Base-by-base conservation (phyloP, 1,140 invertebrate genomes). In the Oedothorax gibbosus region DNA sequence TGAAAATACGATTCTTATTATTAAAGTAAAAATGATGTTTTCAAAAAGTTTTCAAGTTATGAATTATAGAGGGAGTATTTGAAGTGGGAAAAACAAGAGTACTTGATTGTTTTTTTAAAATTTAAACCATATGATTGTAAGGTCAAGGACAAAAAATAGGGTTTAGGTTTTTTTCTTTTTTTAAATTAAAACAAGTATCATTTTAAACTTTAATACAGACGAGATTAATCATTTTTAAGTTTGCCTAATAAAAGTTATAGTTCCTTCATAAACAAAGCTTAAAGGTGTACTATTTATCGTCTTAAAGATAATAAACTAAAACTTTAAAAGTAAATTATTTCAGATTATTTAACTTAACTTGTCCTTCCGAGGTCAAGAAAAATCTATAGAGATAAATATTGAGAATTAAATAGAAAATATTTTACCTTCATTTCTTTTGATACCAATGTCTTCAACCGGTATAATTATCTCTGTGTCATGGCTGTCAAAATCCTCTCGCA, bases 401-500 rank as follows among this genome's bases (percentile, higher is more conserved):
- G 35, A 35, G 35, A 35, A 2, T 35, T 5, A 35, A 35, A 35
- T 1, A 35, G 1, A 35, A 35, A 35, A 35, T 35, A 35, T 35
- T 35, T 75, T 78, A 88, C 89, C 88, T 60, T 90, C 86, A 71
- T 88, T 54, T 18, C 86, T 92, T 86, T 93, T 93, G 14, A 97
- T 95, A 20, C 95, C 95, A 10, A 98, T 89, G 66, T 96, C 90
- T 87, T 93, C 93, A 14, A 96, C 90, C 0, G 97, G 96, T n/a
- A 98, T 92, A 57, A 95, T 91, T 12, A 97, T 92, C 89, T 95
- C 94, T 0, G 95, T 95, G 80, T 93, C 92, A 49, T 94, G 93
- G 90, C 97, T 96, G 90, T 97, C 97, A 89, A 95, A 95, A 14
- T 92, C 93, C 77, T 94, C 94, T 90, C 95, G 95, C 85, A 93